Conservation (phyloP, 1,140 invertebrate genomes). For the Nomia melanderi region DNA sequence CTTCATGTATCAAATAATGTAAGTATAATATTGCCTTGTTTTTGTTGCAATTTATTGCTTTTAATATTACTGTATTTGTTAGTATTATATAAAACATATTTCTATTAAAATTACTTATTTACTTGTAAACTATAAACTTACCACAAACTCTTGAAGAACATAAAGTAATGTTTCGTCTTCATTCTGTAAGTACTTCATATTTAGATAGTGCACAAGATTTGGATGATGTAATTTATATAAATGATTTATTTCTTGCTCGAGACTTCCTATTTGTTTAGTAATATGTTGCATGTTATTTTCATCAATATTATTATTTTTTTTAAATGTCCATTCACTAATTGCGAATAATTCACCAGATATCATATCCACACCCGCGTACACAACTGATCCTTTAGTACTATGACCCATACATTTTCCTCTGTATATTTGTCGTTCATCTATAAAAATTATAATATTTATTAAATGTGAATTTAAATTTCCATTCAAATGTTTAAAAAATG, state of each 20-base stretch:
- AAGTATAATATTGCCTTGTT: too few relatives aligned
- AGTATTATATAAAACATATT: too few relatives aligned
- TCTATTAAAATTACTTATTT: too few relatives aligned
- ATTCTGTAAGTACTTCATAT: conserved; percentile 84
- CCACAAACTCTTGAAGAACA: conserved; percentile 86
- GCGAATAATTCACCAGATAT: conserved; percentile 85
- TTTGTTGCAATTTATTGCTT: too few relatives aligned
- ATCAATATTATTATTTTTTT: conserved; percentile 64
- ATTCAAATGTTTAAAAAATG: neutral
- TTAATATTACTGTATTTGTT: too few relatives aligned
- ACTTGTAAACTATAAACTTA: conserved; percentile 68
- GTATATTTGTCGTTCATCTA: conserved; percentile 78
- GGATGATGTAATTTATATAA: conserved; percentile 86
- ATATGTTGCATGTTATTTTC: conserved; percentile 73
- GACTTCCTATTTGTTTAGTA: conserved; percentile 83
- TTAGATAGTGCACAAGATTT: conserved; percentile 88
- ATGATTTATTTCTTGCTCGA: conserved; percentile 88
- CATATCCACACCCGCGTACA: conserved; percentile 86
- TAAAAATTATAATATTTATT: neutral
- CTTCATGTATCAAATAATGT: too few relatives aligned
- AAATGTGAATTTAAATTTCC: neutral
- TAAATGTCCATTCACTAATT: conserved; percentile 87
- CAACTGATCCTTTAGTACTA: conserved; percentile 84
- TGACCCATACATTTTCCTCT: conserved; percentile 85
- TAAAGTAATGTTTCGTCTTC: conserved; percentile 83